phyloP scores from a whole-genome alignment of 2,113 vertebrate genomes.

The Odocoileus virginianus region DNA sequence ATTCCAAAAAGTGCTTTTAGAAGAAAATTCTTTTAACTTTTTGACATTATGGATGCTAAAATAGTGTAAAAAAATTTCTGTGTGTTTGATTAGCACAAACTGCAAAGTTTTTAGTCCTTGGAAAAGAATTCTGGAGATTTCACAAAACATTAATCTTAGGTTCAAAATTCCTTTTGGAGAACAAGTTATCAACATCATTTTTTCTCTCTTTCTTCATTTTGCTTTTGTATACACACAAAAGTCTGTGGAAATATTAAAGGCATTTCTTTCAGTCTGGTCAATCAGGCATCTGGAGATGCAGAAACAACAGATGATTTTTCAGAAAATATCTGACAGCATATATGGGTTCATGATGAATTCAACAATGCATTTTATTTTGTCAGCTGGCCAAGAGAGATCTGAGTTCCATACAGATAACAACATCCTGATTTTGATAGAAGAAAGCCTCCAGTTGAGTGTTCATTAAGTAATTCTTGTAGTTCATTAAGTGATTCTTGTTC shows the following conservation, averaged over 20 bases:
- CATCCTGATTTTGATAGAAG: not conserved
- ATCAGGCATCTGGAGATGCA: not conserved
- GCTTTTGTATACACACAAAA: not conserved
- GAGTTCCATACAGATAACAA: not conserved
- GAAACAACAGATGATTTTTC: not conserved
- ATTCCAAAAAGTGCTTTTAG: not conserved
- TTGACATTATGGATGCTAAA: not conserved
- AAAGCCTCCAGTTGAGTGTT: not conserved
- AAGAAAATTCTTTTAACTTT: not conserved
- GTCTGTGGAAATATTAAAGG: not conserved
- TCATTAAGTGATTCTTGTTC: not conserved
- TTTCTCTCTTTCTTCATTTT: not conserved
- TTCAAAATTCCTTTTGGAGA: not conserved
- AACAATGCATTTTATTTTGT: not conserved
- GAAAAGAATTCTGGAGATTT: not conserved
- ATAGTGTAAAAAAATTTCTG: not conserved
- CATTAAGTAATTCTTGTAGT: not conserved
- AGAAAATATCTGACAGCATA: not conserved
- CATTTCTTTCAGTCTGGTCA: not conserved
- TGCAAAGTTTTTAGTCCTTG: not conserved
- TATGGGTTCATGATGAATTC: not conserved
- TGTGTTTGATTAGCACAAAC: not conserved
- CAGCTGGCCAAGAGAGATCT: not conserved
- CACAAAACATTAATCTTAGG: not conserved
- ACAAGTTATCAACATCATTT: not conserved